A percentile compares a stretch with the other conserved stretches of the same genome.
Evolutionary conservation across 2,888 invertebrate genomes (phyloP).

Genomic region (Palloptera scutellata): DNA sequence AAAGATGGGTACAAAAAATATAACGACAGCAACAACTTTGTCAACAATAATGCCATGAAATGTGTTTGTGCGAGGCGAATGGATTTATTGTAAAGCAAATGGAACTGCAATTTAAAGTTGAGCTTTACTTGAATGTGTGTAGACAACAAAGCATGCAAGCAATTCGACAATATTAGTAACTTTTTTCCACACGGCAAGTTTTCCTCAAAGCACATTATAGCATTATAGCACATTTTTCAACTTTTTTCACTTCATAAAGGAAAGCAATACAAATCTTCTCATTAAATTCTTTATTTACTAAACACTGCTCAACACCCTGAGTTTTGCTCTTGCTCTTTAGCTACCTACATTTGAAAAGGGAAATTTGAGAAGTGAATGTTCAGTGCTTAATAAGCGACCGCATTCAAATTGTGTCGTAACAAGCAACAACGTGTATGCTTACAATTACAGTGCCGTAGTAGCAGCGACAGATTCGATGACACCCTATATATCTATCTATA

Average conservation of each 20-base stretch:
- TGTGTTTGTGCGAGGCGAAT: slow-evolving; percentile 13
- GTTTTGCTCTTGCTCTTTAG: too few relatives aligned
- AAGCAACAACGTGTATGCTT: not conserved
- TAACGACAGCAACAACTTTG: not conserved
- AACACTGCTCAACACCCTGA: too few relatives aligned
- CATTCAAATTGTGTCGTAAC: slow-evolving; percentile 6
- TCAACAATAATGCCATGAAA: slow-evolving; percentile 17
- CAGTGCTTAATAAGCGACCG: too few relatives aligned
- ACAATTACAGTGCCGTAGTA: not conserved
- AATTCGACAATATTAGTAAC: too few relatives aligned
- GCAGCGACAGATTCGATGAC: not conserved
- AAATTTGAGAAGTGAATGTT: too few relatives aligned
- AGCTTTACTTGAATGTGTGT: not conserved
- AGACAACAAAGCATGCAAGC: not conserved
- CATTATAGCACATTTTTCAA: too few relatives aligned
- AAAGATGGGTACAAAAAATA: not conserved
- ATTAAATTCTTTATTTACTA: too few relatives aligned
- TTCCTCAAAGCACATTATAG: too few relatives aligned
- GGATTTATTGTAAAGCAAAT: slow-evolving; percentile 13
- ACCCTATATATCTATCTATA: slow-evolving; percentile 19
- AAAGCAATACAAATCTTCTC: too few relatives aligned
- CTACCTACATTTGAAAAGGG: too few relatives aligned
- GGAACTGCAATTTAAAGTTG: not conserved
- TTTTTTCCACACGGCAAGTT: too few relatives aligned
- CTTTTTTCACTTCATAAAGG: too few relatives aligned